Base-by-base conservation (phyloP, 2,113 vertebrate genomes). In the Poecilia latipinna region DNA sequence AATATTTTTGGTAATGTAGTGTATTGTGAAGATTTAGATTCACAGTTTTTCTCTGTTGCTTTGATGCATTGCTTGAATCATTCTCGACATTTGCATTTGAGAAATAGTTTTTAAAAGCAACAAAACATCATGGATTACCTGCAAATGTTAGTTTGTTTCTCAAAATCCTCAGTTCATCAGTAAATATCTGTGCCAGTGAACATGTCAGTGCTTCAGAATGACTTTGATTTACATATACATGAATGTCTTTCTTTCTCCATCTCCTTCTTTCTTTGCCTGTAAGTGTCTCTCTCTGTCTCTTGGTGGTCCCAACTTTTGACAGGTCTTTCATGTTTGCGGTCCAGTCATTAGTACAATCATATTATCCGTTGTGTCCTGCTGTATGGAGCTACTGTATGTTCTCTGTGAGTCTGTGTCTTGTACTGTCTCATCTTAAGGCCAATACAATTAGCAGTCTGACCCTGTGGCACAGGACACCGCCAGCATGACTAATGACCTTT, bases 371-470 rank as follows among this genome's bases (percentile, higher is more conserved):
- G 37, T 75, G 2, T 75, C 24, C 68, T 83, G 77, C 77, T 91
- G 86, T 89, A 83, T 87, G 31, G 86, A 19, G 19, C 83, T 79
- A 90, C 85, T 92, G 91, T 90, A 91, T 80, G 78, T 66, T 31
- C 42, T 65, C 48, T 79, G 65, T 83, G 82, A 74, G 72, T 73
- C 75, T 73, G 82, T 80, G 72, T 85, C 71, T 84, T 82, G 68
- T 13, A 80, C 72, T 86, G 78, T 89, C 86, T 87, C 86, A 88
- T 89, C 75, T 84, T 88, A 82, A 84, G 82, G 86, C 84, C 88
- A 91, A 91, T 89, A 77, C 48, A 79, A 91, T 93, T 93, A 90
- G 64, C 77, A 70, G 79, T 75, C 85, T 93, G 91, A 93, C 91
- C 89, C 84, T 8, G 13, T 83, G 87, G 72, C 87, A 84, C 70